phyloP scores from a whole-genome alignment of 2,888 invertebrate genomes.

The Drosophila multiciliata region DNA sequence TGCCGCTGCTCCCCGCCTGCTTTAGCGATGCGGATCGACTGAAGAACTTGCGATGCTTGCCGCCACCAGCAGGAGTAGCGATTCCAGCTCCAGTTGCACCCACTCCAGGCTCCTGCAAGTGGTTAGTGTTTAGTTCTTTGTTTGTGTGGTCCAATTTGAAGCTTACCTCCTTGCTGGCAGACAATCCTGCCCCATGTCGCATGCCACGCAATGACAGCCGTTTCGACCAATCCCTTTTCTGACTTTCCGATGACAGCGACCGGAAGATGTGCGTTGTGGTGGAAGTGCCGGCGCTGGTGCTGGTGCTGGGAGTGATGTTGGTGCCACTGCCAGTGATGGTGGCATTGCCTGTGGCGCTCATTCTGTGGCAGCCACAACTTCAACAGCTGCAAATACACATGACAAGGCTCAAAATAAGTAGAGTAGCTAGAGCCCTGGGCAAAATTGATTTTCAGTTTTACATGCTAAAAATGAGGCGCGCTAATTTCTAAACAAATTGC shows the following conservation, averaged over 20 bases:
- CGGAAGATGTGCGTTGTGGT: conserved; percentile 86
- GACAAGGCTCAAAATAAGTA: not conserved
- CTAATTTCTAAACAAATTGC: conserved; percentile 80
- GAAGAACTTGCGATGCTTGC: conserved; percentile 83
- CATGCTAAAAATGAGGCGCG: conserved; percentile 64
- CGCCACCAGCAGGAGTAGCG: conserved; percentile 8
- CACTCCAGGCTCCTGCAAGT: conserved; percentile 26
- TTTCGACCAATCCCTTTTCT: conserved; percentile 90
- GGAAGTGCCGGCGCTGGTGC: not conserved
- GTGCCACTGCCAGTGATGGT: conserved; percentile 32
- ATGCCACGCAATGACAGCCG: conserved; percentile 90
- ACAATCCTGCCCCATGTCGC: conserved; percentile 86
- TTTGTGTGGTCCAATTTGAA: conserved; percentile 23
- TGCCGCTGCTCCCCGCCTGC: conserved; percentile 84
- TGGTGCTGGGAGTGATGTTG: conserved; percentile 30
- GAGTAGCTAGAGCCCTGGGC: conserved; percentile 12
- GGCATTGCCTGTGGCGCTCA: conserved; percentile 62
- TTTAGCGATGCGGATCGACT: conserved; percentile 87
- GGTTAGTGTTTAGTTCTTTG: conserved; percentile 4
- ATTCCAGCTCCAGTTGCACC: not conserved
- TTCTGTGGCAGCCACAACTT: conserved; percentile 35
- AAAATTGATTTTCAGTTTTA: conserved; percentile 73
- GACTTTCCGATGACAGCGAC: conserved; percentile 89
- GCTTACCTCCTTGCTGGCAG: conserved; percentile 83
- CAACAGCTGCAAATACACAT: conserved; percentile 22